Base-by-base conservation (phyloP, 2,888 invertebrate genomes). In the Eustalomyia histrio region DNA sequence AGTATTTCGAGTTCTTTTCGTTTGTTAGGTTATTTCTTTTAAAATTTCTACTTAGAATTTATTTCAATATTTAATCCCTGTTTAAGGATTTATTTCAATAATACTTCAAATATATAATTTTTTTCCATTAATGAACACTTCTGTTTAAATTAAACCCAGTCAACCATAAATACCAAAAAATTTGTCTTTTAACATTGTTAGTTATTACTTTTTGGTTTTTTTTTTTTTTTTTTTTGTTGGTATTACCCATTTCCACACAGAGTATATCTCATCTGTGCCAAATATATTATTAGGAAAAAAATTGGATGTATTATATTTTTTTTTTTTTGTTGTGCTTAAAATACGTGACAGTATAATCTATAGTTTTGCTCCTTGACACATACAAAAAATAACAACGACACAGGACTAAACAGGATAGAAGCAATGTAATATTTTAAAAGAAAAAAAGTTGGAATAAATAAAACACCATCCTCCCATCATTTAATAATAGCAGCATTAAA, bases 291-390 rank as follows among this genome's bases (percentile, higher is more conserved):
- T 58, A 64, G 12, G 21, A 68, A 29, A 72, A 72, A 24, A 17
- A 29, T n/a, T 47, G 43, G 43, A 47, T 39, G 12, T 12, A 39
- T 12, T 39, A 12, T 39, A 12, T 39, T 39, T n/a, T 55, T 5
- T 35, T 12, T 39, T 39, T 39, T 39, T 5, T 55, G 21, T 29
- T 43, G 43, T 60, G 53, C 65, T 78, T 71, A 65, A 71, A 71
- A 65, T 78, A 78, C 65, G 72, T 78, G 78, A 78, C 78, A 79
- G 67, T 68, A 79, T 79, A 79, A 79, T 79, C 72, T 73, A 78
- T 78, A 79, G 78, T 79, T 79, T 68, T 79, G 67, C 67, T 79
- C 72, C 78, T 73, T 73, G 72, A 72, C 72, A 79, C 67, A 73
- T 50, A 57, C 67, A 14, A 67, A 61, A 55, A 47, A 33, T 6